Evolutionary conservation across 2,888 invertebrate species (phyloP).

Genomic region (Scelioninae gen. 2): DNA sequence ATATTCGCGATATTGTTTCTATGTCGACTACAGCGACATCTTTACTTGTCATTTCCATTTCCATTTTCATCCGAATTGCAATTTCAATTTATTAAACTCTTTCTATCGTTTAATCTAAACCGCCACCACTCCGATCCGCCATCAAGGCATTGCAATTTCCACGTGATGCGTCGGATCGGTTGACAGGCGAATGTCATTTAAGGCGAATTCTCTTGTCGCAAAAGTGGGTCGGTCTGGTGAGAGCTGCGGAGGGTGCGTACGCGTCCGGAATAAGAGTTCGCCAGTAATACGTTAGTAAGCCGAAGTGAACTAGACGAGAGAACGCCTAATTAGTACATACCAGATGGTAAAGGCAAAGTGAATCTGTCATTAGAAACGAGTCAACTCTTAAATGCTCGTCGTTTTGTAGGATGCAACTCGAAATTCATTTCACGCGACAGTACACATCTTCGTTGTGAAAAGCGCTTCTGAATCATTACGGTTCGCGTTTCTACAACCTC

Average conservation of each 20-base stretch:
- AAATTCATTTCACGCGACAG: constrained; percentile 44
- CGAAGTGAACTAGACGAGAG: constrained; percentile 50
- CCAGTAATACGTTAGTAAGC: constrained; percentile 37
- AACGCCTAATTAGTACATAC: constrained; percentile 52
- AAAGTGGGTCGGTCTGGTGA: constrained; percentile 44
- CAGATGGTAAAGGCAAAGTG: constrained; percentile 51
- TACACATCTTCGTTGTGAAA: constrained; percentile 7
- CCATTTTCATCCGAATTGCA: no score
- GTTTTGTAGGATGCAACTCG: constrained; percentile 16
- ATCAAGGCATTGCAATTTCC: constrained; percentile 4
- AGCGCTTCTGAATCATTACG: constrained; percentile 1
- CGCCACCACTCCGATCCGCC: no score
- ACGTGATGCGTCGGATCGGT: constrained; percentile 22
- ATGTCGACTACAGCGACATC: no score
- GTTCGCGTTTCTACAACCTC: no score
- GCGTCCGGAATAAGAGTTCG: constrained; percentile 46
- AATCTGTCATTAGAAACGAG: constrained; percentile 56
- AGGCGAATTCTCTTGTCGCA: constrained; percentile 42
- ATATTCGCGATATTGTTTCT: no score
- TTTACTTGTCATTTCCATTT: no score
- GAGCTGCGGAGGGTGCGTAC: constrained; percentile 50
- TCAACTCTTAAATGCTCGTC: constrained; percentile 40
- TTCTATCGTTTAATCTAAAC: no score
- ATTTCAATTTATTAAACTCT: no score
- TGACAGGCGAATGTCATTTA: constrained; percentile 41